These are phyloP conservation scores for Antigone vipio DNA, from an alignment of 2,113 vertebrate genomes.

Conservation along the genomic window DNA sequence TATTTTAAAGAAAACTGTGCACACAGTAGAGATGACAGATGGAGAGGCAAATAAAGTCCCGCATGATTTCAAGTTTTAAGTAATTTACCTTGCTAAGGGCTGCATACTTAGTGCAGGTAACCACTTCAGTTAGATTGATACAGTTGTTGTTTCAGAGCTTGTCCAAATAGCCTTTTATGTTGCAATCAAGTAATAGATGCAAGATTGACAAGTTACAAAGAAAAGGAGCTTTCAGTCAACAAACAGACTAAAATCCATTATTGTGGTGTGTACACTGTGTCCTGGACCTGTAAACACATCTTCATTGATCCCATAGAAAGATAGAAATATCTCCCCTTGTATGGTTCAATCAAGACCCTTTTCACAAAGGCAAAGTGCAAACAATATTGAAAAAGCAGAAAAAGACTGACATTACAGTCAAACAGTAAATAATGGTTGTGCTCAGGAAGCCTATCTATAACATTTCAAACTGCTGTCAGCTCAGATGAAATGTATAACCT, in stretches of 20 bases:
- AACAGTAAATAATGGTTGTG: slow-evolving; percentile 90
- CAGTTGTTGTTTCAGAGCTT: slow-evolving; percentile 77
- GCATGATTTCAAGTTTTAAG: slow-evolving; percentile 57
- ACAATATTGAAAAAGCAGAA: slow-evolving; percentile 87
- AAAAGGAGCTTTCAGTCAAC: slow-evolving; percentile 92
- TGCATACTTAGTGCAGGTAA: slow-evolving; percentile 68
- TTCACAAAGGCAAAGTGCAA: slow-evolving; percentile 89
- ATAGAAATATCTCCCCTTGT: slow-evolving; percentile 90
- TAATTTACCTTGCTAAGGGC: slow-evolving; percentile 59
- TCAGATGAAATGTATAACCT: slow-evolving; percentile 86
- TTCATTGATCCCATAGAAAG: slow-evolving; percentile 93
- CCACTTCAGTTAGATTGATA: slow-evolving; percentile 74
- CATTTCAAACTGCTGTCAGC: slow-evolving; percentile 88
- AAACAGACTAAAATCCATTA: slow-evolving; percentile 93
- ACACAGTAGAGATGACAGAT: slow-evolving; percentile 12
- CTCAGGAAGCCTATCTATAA: slow-evolving; percentile 87
- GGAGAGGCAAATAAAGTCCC: slow-evolving; percentile 55
- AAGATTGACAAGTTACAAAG: slow-evolving; percentile 90
- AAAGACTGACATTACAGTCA: slow-evolving; percentile 85
- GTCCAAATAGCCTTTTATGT: slow-evolving; percentile 80
- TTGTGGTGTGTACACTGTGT: slow-evolving; percentile 87
- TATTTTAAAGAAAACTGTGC: not conserved
- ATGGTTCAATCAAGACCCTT: slow-evolving; percentile 87
- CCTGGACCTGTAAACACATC: slow-evolving; percentile 90
- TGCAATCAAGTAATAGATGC: slow-evolving; percentile 81